Evolutionary conservation across 2,113 vertebrate genomes (phyloP), one percentile per base, ranked within the genome.

Genomic region (Struthidea cinerea): DNA sequence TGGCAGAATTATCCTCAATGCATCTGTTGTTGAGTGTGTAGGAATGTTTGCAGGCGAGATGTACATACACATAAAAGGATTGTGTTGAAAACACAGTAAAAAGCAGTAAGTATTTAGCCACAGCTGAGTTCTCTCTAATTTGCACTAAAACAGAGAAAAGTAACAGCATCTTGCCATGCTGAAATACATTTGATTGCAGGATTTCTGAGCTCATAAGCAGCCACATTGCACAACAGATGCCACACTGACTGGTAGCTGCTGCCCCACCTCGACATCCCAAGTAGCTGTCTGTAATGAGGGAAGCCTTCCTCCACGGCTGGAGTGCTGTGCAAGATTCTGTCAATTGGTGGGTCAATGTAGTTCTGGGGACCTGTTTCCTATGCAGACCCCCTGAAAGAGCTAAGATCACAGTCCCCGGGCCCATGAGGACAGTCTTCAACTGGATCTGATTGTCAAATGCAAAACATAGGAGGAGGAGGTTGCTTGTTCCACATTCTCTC

Each of bases 161-260:
- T 69, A 93, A 74, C 53, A 23, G 61, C 68, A 79, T 68, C 90
- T 87, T 81, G 56, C 84, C 47, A 37, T 49, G 28, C 57, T 94
- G 86, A 93, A 73, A 80, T 76, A 77, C 19, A 39, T 59, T 73
- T 63, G 46, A 88, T 76, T 91, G 77, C 21, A 50, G 63, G 47
- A 77, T 93, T 93, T 87, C 71, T 87, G 68, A 88, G 44, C 60
- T 46, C 42, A 27, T 47, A 84, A 90, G 39, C 23, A 87, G 84
- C 26, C 49, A 57, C 52, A 69, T 33, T 71, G 89, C 92, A 84
- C 77, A 96, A 74, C 70, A 97, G 91, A 93, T 94, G 75, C 84
- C 41, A 39, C 59, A 11, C 19, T 87, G 74, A 37, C 57, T 87
- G 5, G 11, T 69, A 70, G 57, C 53, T 1, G 1, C 65, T 90